Conservation (phyloP, 2,888 invertebrate genomes). For the Temnothorax unifasciatus region DNA sequence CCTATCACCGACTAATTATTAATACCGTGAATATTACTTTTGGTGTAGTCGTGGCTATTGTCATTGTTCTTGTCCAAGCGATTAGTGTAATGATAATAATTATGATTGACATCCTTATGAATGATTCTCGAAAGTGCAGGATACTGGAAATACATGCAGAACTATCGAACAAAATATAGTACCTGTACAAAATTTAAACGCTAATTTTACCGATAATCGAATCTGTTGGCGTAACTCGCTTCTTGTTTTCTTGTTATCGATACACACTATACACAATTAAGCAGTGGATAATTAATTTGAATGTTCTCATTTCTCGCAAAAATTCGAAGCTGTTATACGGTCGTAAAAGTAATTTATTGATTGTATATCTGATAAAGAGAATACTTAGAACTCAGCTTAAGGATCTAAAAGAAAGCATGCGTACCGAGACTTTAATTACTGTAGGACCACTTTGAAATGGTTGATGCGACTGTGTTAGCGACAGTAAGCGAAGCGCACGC, state of each 20-base stretch:
- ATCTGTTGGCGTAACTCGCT: background rate
- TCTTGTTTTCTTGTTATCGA: background rate
- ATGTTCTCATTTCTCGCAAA: background rate
- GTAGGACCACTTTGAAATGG: constrained; percentile 60
- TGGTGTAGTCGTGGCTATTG: constrained; percentile 37
- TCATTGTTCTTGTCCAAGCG: constrained; percentile 47
- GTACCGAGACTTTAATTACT: constrained; percentile 60
- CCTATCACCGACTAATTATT: constrained; percentile 55
- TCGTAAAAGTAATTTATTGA: constrained; percentile 5
- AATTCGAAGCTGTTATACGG: background rate
- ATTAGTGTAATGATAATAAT: constrained; percentile 44
- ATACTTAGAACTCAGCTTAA: constrained; percentile 13
- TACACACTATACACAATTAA: too few relatives aligned
- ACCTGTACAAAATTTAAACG: background rate
- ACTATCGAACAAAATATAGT: background rate
- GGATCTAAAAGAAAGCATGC: background rate
- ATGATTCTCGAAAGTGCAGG: constrained; percentile 16
- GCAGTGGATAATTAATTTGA: background rate
- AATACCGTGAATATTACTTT: constrained; percentile 56
- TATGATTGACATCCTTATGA: constrained; percentile 55
- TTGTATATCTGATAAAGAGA: constrained; percentile 9
- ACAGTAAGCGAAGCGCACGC: constrained; percentile 74
- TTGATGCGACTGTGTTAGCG: constrained; percentile 70
- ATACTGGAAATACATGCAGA: background rate
- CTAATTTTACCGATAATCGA: background rate